Evolutionary conservation across 1,140 invertebrate genomes (phyloP), one percentile per base, ranked within the genome.

Genomic region (Antheraea pernyi): DNA sequence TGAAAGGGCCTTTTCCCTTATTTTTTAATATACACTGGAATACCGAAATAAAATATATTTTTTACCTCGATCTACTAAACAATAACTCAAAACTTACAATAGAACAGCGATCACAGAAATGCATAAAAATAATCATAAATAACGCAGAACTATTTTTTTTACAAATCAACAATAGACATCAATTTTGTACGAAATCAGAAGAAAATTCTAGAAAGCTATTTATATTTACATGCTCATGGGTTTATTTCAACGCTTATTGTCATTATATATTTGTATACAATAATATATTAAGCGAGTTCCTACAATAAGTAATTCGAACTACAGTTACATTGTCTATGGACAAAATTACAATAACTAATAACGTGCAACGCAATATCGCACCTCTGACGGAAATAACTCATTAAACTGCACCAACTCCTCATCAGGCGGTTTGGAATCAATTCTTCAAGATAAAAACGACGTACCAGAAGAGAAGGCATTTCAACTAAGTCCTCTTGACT

Each of bases 31-130:
- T 16, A 53, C 11, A 53, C 9, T 53, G 16, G 13, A 53, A 53
- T 53, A 16, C 46, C 16, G 46, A 0, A 13, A 53, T n/a, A n/a
- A 53, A 53, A 1, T 13, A 53, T 53, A 53, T 16, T 16, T 53
- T 53, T 16, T 53, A 10, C 6, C 46, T 13, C 46, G 16, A 53
- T 16, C 46, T 46, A 73, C 62, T 73, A 73, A 61, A 73, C 60
- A 72, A 77, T 75, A 80, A 81, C 76, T 77, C 73, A 78, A 80
- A 82, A 76, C 77, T 78, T 80, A 85, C 66, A 77, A 81, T 71
- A 80, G 81, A 81, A 80, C 72, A 80, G 76, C 67, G 80, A 89
- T 91, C 85, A 91, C 86, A 89, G 89, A 91, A 86, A 89, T 87
- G 83, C 85, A 84, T 84, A 81, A 84, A 85, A 86, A 81, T 86